These are phyloP conservation scores for Ectemnius continuus DNA, from an alignment of 2,888 invertebrate genomes.

Conservation along the genomic window DNA sequence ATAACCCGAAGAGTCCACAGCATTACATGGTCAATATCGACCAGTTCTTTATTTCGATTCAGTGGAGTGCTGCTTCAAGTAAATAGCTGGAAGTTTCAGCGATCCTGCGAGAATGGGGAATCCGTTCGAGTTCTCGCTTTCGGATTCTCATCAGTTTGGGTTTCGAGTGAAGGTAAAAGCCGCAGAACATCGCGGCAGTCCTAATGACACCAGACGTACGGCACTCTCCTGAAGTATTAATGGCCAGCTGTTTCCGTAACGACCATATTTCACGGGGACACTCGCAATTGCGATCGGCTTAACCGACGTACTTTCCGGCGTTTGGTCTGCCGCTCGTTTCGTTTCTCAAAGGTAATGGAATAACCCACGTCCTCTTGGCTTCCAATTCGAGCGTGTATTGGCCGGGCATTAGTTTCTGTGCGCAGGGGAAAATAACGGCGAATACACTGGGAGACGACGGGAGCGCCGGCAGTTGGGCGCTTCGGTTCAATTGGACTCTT, in stretches of 20 bases:
- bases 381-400: too few species aligned
- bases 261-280: constrained; percentile 35
- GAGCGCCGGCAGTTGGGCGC: not conserved
- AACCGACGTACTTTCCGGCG: constrained; percentile 22
- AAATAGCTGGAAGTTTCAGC: too few species aligned
- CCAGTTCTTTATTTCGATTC: too few species aligned
- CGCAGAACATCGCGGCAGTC: not conserved
- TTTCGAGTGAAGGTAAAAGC: not conserved
- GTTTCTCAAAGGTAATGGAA: constrained; percentile 29
- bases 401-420: too few species aligned
- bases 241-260: constrained; percentile 26
- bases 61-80: too few species aligned
- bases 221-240: constrained; percentile 24
- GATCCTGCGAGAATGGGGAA: too few species aligned
- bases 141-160: too few species aligned
- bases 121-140: too few species aligned
- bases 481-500: constrained; percentile 6
- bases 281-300: constrained; percentile 44
- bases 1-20: too few species aligned
- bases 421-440: constrained; percentile 29
- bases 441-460: constrained; percentile 14
- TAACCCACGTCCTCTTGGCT: constrained; percentile 17
- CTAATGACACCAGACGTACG: constrained; percentile 33
- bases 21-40: too few species aligned
- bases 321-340: not conserved